Base-by-base conservation (phyloP, 2,113 vertebrate species). In the Zootoca vivipara region DNA sequence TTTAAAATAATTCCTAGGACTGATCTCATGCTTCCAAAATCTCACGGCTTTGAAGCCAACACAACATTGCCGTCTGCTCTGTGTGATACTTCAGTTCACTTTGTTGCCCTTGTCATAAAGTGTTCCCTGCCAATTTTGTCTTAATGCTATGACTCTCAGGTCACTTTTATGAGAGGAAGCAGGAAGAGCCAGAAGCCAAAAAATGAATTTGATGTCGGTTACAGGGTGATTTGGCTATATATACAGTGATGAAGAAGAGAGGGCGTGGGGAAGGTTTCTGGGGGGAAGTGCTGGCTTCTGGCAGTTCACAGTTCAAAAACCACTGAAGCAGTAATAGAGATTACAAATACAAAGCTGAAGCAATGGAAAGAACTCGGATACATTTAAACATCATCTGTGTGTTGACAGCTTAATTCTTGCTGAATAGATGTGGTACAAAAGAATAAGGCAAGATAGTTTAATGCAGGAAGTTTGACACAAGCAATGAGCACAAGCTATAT, bases 381-480 rank as follows among this genome's bases (percentile, higher is more conserved):
- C 24, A 80, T n/a, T 35, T 28, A 18, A 56, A 73, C 69, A 70
- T 79, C 65, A 79, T 86, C 85, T 86, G 64, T 52, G 33, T 22
- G 52, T 33, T 78, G 42, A 80, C n/a, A 38, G 67, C 56, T 79
- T 70, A 70, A 72, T 87, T 70, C 46, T 20, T 80, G n/a, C 26
- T 80, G 64, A 86, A 80, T 73, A 42, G 69, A 73, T 84, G 24
- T 72, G 40, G 16, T 86, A 79, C 20, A 78, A 69, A 69, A 78
- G 64, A 75, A 33, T 64, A 46, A 24, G 30, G 18, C 20, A 52
- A 79, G 65, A 52, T 46, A 52, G 33, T n/a, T 70, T 56, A 65
- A 46, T 16, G 16, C 7, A 28, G 16, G 26, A 80, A 72, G 26
- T 58, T 58, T 38, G 69, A 12, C 33, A 67, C 24, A 22, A 69